Evolutionary conservation across 2,113 vertebrate genomes (phyloP).

Genomic region (Eupsittula cactorum): DNA sequence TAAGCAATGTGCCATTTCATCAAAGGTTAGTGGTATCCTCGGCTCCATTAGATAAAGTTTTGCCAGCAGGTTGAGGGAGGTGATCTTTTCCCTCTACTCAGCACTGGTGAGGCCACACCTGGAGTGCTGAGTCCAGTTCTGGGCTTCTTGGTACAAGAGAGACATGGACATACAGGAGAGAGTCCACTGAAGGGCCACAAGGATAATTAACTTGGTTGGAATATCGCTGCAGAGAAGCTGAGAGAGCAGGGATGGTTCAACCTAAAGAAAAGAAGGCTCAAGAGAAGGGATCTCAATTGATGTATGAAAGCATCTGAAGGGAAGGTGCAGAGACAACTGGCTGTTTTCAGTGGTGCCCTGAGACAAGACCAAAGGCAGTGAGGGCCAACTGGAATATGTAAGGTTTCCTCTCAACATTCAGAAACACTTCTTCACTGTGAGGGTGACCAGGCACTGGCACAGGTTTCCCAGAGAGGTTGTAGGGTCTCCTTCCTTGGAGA

Average conservation of each 20-base stretch:
- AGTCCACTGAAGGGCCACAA: not conserved
- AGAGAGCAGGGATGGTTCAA: not conserved
- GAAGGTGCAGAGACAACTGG: not conserved
- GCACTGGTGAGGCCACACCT: not conserved
- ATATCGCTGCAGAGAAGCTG: not conserved
- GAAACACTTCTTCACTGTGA: not conserved
- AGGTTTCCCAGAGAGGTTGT: not conserved
- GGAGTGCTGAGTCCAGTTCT: not conserved
- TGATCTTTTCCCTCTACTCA: not conserved
- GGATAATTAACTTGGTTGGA: not conserved
- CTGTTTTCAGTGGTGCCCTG: not conserved
- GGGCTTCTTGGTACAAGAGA: not conserved
- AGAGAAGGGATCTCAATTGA: not conserved
- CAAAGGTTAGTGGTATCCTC: not conserved
- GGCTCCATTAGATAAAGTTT: not conserved
- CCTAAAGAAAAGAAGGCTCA: not conserved
- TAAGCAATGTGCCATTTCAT: not conserved
- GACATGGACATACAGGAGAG: not conserved
- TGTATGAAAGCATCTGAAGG: not conserved
- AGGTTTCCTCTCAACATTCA: not conserved
- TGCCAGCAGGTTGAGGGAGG: not conserved
- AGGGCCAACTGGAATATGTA: not conserved
- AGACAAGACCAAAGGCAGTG: not conserved
- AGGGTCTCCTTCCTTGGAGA: fast-evolving
- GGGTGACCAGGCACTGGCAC: not conserved